Evolutionary conservation across 2,888 invertebrate species (phyloP).

Genomic region (Mycalesis mineus): DNA sequence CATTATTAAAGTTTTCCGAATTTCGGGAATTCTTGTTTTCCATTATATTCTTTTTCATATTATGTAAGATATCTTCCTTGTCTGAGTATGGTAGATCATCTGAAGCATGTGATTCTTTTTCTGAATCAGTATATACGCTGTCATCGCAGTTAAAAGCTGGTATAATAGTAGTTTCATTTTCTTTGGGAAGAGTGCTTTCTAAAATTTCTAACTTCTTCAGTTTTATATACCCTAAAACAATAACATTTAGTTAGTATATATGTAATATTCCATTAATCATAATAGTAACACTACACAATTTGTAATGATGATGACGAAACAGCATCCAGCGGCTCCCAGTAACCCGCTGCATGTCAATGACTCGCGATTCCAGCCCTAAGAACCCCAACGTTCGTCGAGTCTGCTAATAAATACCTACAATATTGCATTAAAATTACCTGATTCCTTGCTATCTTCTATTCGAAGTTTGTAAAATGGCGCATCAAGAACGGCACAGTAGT

Average conservation of each 20-base stretch:
- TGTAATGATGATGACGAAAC: too few relatives aligned
- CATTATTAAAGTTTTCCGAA: neutral
- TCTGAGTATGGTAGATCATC: slow-evolving; percentile 50
- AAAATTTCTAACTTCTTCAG: slow-evolving; percentile 74
- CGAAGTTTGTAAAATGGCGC: slow-evolving; percentile 81
- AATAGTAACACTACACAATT: too few relatives aligned
- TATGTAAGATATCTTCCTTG: slow-evolving; percentile 47
- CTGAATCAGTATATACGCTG: slow-evolving; percentile 67
- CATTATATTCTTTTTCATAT: slow-evolving; percentile 45
- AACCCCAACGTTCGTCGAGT: too few relatives aligned
- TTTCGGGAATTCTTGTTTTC: slow-evolving; percentile 8
- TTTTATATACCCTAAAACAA: slow-evolving; percentile 75
- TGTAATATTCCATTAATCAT: too few relatives aligned
- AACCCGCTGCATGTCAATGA: too few relatives aligned
- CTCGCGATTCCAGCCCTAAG: too few relatives aligned
- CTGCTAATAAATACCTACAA: neutral
- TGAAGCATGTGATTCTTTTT: slow-evolving; percentile 63
- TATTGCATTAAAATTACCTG: slow-evolving; percentile 46
- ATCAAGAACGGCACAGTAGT: slow-evolving; percentile 78
- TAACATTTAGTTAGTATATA: neutral
- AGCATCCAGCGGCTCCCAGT: too few relatives aligned
- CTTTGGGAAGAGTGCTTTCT: slow-evolving; percentile 60
- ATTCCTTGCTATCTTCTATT: slow-evolving; percentile 74
- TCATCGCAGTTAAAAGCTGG: slow-evolving; percentile 49
- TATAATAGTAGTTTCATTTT: slow-evolving; percentile 37